Conservation (phyloP, 2,797 vertebrate genomes). For the Peromyscus melanophrys region DNA sequence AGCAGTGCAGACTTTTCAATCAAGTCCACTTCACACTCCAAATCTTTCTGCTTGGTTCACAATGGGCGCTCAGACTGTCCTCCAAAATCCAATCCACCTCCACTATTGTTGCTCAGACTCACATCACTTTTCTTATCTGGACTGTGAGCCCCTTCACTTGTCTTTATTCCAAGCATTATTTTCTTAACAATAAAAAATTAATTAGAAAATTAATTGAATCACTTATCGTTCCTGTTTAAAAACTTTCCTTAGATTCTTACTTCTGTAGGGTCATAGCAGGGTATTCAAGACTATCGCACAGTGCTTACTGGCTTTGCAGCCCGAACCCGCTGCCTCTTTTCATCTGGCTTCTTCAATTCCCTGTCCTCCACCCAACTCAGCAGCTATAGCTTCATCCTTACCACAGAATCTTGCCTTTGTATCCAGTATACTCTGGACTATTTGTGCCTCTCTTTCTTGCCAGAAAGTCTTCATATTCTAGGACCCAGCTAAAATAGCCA, state of each 20-base stretch:
- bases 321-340: not conserved
- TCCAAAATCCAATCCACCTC: not conserved
- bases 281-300: not conserved
- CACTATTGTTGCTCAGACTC: not conserved
- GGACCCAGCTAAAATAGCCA: slow-evolving; percentile 1
- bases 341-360: not conserved
- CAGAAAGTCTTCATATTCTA: slow-evolving; percentile 7
- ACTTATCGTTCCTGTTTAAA: slow-evolving; percentile 69
- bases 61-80: not conserved
- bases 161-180: slow-evolving; percentile 54
- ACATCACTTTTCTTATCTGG: slow-evolving; percentile 65
- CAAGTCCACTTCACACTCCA: not conserved
- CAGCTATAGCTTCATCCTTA: not conserved
- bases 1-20: not conserved
- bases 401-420: not conserved
- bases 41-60: not conserved
- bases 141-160: slow-evolving; percentile 27
- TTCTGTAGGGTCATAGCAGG: not conserved
- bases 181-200: slow-evolving; percentile 67
- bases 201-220: slow-evolving; percentile 79
- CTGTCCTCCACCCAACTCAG: not conserved
- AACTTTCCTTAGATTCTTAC: slow-evolving; percentile 44
- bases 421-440: not conserved
- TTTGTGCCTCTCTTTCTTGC: not conserved
- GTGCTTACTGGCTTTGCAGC: not conserved